phyloP scores from a whole-genome alignment of 2,888 invertebrate genomes.

The Cremastinae sp. region DNA sequence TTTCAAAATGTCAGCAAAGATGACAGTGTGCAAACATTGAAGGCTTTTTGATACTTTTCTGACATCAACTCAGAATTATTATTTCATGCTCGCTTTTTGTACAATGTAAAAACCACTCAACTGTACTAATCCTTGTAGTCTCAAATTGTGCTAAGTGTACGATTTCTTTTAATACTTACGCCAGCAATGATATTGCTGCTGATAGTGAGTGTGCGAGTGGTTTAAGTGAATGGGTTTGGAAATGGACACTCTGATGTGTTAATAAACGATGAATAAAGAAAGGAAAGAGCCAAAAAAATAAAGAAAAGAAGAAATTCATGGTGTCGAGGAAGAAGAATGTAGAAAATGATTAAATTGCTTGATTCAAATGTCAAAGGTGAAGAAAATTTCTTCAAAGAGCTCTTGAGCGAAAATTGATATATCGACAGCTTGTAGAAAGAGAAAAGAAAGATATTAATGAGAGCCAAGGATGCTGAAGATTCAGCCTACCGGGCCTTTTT shows the following conservation, averaged over 20 bases:
- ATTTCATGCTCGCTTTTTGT: conserved; percentile 39
- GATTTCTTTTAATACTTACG: conserved; percentile 54
- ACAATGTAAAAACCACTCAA: conserved; percentile 44
- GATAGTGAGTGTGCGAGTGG: conserved; percentile 54
- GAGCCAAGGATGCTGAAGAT: too few species aligned
- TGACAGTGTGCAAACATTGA: background rate
- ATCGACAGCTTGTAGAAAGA: too few species aligned
- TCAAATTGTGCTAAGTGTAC: conserved; percentile 16
- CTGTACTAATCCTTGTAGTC: conserved; percentile 44
- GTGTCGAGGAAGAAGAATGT: background rate
- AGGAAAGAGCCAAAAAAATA: conserved; percentile 48
- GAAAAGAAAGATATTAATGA: too few species aligned
- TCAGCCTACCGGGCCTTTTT: too few species aligned
- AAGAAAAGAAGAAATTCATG: conserved; percentile 14
- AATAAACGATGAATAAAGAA: conserved; percentile 59
- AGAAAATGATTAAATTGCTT: background rate
- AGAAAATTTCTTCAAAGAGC: conserved; percentile 15
- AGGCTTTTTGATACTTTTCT: background rate
- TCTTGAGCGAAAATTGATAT: too few species aligned
- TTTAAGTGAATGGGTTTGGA: conserved; percentile 49
- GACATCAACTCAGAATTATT: conserved; percentile 2
- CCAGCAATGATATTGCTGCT: conserved; percentile 45
- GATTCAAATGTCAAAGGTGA: background rate
- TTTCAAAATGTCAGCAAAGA: background rate
- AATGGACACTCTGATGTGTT: conserved; percentile 41